These are phyloP conservation scores for Tetragonula carbonaria DNA, from an alignment of 2,888 invertebrate genomes.

Conservation along the genomic window DNA sequence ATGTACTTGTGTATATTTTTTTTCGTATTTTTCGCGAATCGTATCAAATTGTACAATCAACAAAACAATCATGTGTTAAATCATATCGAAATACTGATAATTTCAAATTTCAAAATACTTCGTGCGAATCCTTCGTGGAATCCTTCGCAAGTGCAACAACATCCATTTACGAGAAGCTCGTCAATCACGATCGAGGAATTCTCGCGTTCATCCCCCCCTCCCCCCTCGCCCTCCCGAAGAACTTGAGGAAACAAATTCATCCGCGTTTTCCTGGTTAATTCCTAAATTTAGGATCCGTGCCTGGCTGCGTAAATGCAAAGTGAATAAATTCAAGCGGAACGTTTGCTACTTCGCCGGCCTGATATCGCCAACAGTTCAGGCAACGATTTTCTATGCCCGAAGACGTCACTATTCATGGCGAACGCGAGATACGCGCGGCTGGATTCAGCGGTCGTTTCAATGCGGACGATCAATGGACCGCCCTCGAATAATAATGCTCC, in stretches of 20 bases:
- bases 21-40: too few species aligned
- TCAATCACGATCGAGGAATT: conserved; percentile 13
- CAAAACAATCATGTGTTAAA: too few species aligned
- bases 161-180: background rate
- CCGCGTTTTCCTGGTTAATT: conserved; percentile 18
- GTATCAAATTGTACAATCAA: too few species aligned
- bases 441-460: conserved; percentile 37
- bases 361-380: conserved; percentile 33
- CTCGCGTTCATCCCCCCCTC: background rate
- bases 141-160: background rate
- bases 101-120: too few species aligned
- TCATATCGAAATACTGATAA: too few species aligned
- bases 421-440: conserved; percentile 38
- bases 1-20: too few species aligned
- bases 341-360: conserved; percentile 13
- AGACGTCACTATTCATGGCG: conserved; percentile 35
- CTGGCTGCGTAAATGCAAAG: conserved; percentile 15
- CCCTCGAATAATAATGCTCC: conserved; percentile 25
- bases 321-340: conserved; percentile 31
- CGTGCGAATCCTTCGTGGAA: too few species aligned
- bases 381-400: conserved; percentile 29
- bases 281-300: conserved; percentile 52
- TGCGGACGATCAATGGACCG: conserved; percentile 35
- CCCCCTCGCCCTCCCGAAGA: background rate
- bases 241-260: conserved; percentile 21